These are phyloP conservation scores for Drosophila merina DNA, from an alignment of 2,888 invertebrate species.

Conservation along the genomic window DNA sequence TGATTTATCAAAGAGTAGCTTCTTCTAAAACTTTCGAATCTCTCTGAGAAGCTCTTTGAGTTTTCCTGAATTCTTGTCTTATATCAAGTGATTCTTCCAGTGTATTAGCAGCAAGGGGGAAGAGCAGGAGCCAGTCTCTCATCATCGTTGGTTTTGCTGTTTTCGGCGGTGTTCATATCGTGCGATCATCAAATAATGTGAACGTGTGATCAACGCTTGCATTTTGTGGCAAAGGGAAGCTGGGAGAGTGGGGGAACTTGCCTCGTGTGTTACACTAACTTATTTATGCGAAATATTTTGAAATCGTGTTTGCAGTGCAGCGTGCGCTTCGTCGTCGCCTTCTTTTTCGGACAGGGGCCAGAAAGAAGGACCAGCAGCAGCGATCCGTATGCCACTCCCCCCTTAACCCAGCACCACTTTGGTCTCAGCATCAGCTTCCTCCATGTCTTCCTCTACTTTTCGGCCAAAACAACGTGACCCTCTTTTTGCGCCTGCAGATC, in stretches of 20 bases:
- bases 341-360: constrained; percentile 52
- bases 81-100: neutral
- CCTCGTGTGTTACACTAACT: constrained; percentile 82
- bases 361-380: constrained; percentile 30
- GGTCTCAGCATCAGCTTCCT: constrained; percentile 51
- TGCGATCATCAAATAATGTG: constrained; percentile 82
- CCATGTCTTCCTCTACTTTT: constrained; percentile 45
- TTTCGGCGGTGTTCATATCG: constrained; percentile 74
- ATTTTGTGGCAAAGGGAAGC: constrained; percentile 12
- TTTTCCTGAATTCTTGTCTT: too few relatives aligned
- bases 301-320: constrained; percentile 80
- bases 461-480: constrained; percentile 80
- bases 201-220: constrained; percentile 80
- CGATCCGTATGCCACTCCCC: constrained; percentile 18
- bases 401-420: constrained; percentile 9
- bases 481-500: constrained; percentile 83
- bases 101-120: constrained; percentile 8
- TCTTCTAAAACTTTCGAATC: too few relatives aligned
- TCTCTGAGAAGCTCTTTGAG: too few relatives aligned
- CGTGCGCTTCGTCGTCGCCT: constrained; percentile 64
- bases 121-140: constrained; percentile 33
- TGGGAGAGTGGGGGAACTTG: constrained; percentile 8
- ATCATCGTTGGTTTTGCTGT: constrained; percentile 27
- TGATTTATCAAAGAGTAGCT: too few relatives aligned
- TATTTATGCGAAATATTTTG: constrained; percentile 82